phyloP scores from a whole-genome alignment of 2,113 vertebrate genomes.

The Vidua chalybeata region DNA sequence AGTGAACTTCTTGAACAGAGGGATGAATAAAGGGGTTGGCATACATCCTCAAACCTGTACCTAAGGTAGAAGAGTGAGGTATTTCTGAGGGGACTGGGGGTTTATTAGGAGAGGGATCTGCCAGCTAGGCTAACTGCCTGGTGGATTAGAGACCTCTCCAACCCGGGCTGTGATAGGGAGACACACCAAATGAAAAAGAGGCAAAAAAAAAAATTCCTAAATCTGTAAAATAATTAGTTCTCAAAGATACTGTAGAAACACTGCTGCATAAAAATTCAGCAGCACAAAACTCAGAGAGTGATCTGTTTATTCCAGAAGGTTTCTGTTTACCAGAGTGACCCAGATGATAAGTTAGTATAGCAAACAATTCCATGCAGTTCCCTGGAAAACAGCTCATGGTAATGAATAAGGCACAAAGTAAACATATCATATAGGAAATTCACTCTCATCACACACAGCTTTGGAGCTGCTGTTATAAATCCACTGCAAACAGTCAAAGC shows the following conservation, averaged over 20 bases:
- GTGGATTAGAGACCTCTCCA: neutral
- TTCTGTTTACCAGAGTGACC: neutral
- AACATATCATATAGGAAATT: neutral
- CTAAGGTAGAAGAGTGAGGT: neutral
- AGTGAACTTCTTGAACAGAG: neutral
- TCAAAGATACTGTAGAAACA: neutral
- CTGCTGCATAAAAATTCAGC: neutral
- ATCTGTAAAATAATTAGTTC: neutral
- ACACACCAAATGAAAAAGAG: neutral
- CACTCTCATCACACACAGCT: neutral
- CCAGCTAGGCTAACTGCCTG: neutral
- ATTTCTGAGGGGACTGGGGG: neutral
- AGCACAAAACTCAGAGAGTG: neutral
- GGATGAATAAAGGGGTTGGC: neutral
- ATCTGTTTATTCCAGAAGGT: neutral
- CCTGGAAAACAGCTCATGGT: neutral
- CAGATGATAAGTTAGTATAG: neutral
- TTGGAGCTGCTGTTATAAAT: neutral
- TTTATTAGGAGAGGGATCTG: neutral
- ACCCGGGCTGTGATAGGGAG: rapidly evolving
- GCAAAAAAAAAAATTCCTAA: neutral
- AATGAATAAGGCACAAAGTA: neutral
- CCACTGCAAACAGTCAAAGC: neutral
- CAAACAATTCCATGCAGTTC: neutral
- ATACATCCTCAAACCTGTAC: neutral